Base-by-base conservation (phyloP, 53 echinoderm and acorn worm genomes). In the Arbacia lixula region DNA sequence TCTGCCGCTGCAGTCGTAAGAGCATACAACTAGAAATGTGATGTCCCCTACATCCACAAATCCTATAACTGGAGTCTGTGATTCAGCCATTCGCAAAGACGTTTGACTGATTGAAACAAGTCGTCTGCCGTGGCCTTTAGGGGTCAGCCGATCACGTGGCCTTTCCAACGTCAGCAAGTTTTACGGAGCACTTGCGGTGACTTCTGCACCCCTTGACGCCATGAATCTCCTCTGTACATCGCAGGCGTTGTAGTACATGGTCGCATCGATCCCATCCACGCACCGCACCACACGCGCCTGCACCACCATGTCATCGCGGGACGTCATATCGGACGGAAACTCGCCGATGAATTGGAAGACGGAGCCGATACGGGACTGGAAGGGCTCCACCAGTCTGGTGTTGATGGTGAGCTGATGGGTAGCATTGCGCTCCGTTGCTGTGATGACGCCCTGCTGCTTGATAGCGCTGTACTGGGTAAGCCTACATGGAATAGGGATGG, bases 291-390 rank as follows among this genome's bases (percentile, higher is more conserved):
- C 84, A 20, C 86, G 73, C 3, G 93, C 93, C 16, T 61, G 60
- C 6, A 91, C 36, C 12, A 85, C 28, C 30, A 83, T 62, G 21
- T 86, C 83, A 12, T 12, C 61, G 0, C 12, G 5, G 5, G 43
- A 33, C 21, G 3, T 3, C 17, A 61, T 86, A 30, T 53, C 37
- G n/a, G 39, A 60, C 22, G 90, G 89, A 22, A 92, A 27, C 65
- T 89, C 93, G 6, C 93, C 93, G n/a, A 92, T 89, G 58, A 92
- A 84, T 56, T 92, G 93, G 35, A 89, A 77, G 46, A 78, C 24
- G 12, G 93, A 89, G 4, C 93, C 89, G 0, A 54, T 58, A 28
- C 86, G 75, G 5, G 87, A 83, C 11, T 77, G 68, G 52, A 86
- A 92, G 37, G 93, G 93, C 38, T 92, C 93, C 3, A 92, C 60